Evolutionary conservation across 2,888 invertebrate genomes (phyloP), one percentile per base, ranked within the genome.

Genomic region (Diaphora mendica): DNA sequence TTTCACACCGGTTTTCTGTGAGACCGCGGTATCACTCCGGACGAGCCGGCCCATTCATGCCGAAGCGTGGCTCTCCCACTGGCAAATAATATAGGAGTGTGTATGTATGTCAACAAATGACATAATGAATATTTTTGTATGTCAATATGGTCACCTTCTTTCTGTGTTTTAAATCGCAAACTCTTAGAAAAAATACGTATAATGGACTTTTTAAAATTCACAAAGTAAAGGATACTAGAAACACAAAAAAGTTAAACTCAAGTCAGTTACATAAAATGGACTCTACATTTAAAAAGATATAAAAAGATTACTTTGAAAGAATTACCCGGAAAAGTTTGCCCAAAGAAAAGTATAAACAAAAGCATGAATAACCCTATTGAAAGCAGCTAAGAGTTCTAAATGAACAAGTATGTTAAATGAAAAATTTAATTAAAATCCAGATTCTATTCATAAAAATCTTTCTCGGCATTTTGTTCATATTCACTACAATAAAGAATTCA

Each of bases 371-470:
- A 77, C 66, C 66, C 59, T 67, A 74, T 79, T 82, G 75, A 79
- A 65, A 70, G n/a, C 55, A 82, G 76, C 71, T 77, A 69, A 75
- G 80, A 77, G 78, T 75, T 79, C 69, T 74, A 82, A 84, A 84
- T 84, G 82, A 84, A 73, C 82, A 79, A 84, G 78, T 74, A 77
- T 82, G 79, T 82, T 83, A 76, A 82, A 83, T 75, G 70, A 77
- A 67, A 74, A 82, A 82, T 82, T 82, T 79, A 79, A 82, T 82
- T 84, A 84, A 84, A 82, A 82, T 82, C 84, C 84, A 72, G 80
- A 78, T 77, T 79, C 80, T 76, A 82, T 82, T 82, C 75, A 73
- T 64, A 64, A 71, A 77, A 73, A 76, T 81, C 62, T 35, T 68
- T 51, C 62, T 81, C 73, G 68, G 68, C 78, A 81, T 81, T 74